Evolutionary conservation across 2,888 invertebrate species (phyloP).

Genomic region (Ptychoptera albimana): DNA sequence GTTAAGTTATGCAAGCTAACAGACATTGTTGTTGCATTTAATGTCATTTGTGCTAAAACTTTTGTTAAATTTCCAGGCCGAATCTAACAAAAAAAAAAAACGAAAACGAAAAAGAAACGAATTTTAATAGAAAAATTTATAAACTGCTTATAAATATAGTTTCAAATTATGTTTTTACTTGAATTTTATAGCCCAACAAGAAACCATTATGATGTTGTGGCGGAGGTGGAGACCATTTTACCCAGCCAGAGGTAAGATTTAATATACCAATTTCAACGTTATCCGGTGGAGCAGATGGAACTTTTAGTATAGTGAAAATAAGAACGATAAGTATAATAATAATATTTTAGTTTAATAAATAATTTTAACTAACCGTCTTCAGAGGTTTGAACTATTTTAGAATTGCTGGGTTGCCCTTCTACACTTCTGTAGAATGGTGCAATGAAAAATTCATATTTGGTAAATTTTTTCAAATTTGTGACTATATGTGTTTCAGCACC

Average conservation of each 20-base stretch:
- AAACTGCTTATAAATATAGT: too few species aligned
- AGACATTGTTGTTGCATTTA: constrained; percentile 78
- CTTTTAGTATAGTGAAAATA: constrained; percentile 20
- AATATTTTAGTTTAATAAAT: not conserved
- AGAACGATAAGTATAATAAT: too few species aligned
- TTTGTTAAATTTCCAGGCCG: constrained; percentile 34
- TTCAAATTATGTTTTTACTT: constrained; percentile 34
- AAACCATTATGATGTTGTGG: constrained; percentile 61
- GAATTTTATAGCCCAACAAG: constrained; percentile 31
- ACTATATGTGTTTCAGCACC: constrained; percentile 48
- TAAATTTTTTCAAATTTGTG: constrained; percentile 57
- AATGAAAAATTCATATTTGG: constrained; percentile 75
- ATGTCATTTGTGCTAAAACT: constrained; percentile 62
- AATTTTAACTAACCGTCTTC: constrained; percentile 51
- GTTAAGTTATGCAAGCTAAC: constrained; percentile 80
- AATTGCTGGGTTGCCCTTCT: constrained; percentile 87
- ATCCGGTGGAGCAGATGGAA: constrained; percentile 66
- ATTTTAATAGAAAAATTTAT: too few species aligned
- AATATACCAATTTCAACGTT: constrained; percentile 64
- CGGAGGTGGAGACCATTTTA: constrained; percentile 69
- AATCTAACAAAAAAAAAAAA: constrained; percentile 15
- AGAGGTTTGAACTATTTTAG: constrained; percentile 65
- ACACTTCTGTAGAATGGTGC: constrained; percentile 73
- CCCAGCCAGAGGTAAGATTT: constrained; percentile 61
- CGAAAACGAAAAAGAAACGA: not conserved